phyloP scores from a whole-genome alignment of 2,113 vertebrate genomes.

The Nibea albiflora region DNA sequence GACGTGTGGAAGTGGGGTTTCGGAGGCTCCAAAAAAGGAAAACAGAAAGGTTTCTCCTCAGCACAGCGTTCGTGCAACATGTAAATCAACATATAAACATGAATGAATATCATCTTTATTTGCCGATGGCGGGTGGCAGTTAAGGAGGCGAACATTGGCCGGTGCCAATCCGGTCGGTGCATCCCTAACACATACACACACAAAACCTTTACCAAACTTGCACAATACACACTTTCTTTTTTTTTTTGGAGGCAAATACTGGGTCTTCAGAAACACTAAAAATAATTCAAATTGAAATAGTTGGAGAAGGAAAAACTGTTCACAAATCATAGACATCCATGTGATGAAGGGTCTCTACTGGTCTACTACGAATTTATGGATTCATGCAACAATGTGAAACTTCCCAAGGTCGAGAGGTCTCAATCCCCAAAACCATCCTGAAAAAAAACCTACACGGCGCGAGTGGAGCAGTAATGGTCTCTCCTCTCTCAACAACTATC shows the following conservation, averaged over 20 bases:
- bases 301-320: not conserved
- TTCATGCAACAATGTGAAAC: conserved; percentile 21
- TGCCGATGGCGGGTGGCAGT: too few relatives aligned
- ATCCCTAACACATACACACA: too few relatives aligned
- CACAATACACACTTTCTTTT: too few relatives aligned
- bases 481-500: conserved; percentile 41
- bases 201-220: not conserved
- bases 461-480: conserved; percentile 46
- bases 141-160: too few relatives aligned
- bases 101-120: too few relatives aligned
- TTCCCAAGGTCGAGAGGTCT: conserved; percentile 30
- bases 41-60: too few relatives aligned
- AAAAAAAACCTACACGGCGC: not conserved
- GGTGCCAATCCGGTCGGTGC: too few relatives aligned
- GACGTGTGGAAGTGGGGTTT: too few relatives aligned
- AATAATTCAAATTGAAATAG: not conserved
- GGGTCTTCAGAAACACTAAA: not conserved
- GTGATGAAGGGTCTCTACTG: not conserved
- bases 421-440: conserved; percentile 3
- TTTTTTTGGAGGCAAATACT: not conserved
- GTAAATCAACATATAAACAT: too few relatives aligned
- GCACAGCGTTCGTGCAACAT: too few relatives aligned
- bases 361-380: not conserved
- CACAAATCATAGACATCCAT: not conserved
- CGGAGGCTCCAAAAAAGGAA: too few relatives aligned